Evolutionary conservation across 2,888 invertebrate species (phyloP), one percentile per base, ranked within the genome.

Genomic region (Plagodis dolabraria): DNA sequence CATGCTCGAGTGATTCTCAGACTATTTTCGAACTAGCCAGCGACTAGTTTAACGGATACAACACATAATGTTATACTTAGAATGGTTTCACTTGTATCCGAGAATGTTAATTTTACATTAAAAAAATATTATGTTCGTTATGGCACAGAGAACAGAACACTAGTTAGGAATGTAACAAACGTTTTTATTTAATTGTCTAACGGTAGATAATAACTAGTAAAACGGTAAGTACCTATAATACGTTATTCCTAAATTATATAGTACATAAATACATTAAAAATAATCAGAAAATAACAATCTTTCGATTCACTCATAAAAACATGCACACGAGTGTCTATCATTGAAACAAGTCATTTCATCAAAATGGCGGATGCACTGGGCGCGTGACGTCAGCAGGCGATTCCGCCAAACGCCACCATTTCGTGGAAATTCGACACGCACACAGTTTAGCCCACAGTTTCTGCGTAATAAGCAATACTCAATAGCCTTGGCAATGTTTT

Each of bases 361-460:
- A 87, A 86, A 86, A 87, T 86, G 86, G 85, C 85, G 83, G 82
- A 79, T 82, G 79, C 79, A 85, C 74, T 65, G 57, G 68, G 63
- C 69, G 64, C 65, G 75, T 82, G 80, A 81, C 82, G 85, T 82
- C 74, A 79, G 54, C 61, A 66, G 64, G 63, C 58, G 70, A 68
- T 64, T 69, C 64, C 64, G 63, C 57, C 62, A 65, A 63, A 59
- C 74, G 62, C 66, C 70, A 72, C 65, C 71, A 73, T 68, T 81
- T 61, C 56, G 57, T 75, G 70, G 80, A 82, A 83, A 82, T 80
- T 76, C 63, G 77, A 75, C 72, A 77, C 67, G 68, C 70, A 67
- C 57, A 65, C 61, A 65, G 60, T 51, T 54, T 50, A 60, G 38
- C 33, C 12, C 45, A 43, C 49, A 56, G 60, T 60, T 56, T 38